Percentiles rank a stretch among this genome's conserved stretches.
phyloP scores from a whole-genome alignment of 2,888 invertebrate species.

The Idaea aversata region DNA sequence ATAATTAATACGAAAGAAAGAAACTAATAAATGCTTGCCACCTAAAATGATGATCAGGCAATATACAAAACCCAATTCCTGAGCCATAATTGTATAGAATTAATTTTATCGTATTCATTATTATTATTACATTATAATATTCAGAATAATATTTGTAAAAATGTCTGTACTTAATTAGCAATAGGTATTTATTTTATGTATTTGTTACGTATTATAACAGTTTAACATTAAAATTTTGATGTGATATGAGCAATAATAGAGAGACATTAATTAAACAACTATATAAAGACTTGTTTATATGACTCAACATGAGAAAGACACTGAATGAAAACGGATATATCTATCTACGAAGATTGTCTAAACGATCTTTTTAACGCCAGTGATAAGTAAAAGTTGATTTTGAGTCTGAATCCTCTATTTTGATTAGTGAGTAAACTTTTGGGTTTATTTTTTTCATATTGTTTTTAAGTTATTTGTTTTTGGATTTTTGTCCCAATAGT shows the following conservation, averaged over 20 bases:
- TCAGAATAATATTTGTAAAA: conserved; percentile 37
- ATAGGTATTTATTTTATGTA: conserved; percentile 71
- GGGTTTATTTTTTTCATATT: conserved; percentile 77
- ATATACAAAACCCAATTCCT: conserved; percentile 46
- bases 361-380: conserved; percentile 48
- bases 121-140: conserved; percentile 41
- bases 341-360: conserved; percentile 23
- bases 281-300: conserved; percentile 48
- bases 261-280: conserved; percentile 62
- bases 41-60: conserved; percentile 38
- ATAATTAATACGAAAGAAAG: conserved; percentile 7
- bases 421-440: conserved; percentile 77
- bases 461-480: conserved; percentile 80
- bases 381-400: conserved; percentile 64
- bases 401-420: conserved; percentile 77
- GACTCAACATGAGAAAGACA: conserved; percentile 57
- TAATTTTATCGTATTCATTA: conserved; percentile 46
- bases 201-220: conserved; percentile 68
- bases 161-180: conserved; percentile 77
- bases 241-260: conserved; percentile 79
- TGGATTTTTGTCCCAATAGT: conserved; percentile 81
- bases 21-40: conserved; percentile 19
- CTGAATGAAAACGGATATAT: conserved; percentile 28
- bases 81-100: conserved; percentile 54
- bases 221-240: conserved; percentile 68